phyloP scores from a whole-genome alignment of 2,113 vertebrate species.

The Elanoides forficatus region DNA sequence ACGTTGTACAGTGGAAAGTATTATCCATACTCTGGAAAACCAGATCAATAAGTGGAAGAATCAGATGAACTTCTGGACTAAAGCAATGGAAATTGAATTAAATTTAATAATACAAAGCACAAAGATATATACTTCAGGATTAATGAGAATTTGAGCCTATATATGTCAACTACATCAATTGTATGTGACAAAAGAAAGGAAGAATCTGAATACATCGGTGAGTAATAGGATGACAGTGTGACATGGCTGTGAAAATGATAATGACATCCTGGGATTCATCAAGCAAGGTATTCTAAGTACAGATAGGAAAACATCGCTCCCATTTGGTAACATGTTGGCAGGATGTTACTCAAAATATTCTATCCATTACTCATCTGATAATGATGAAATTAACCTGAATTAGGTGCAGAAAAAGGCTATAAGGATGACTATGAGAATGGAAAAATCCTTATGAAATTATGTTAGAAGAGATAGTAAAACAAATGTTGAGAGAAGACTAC shows the following conservation, averaged over 20 bases:
- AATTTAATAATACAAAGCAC: not conserved
- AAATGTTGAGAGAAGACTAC: not conserved
- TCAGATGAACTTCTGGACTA: not conserved
- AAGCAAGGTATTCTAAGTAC: not conserved
- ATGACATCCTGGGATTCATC: not conserved
- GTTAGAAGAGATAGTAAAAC: not conserved
- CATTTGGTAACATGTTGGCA: not conserved
- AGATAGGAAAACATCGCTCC: not conserved
- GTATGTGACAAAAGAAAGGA: not conserved
- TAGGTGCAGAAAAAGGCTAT: not conserved
- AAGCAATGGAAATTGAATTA: not conserved
- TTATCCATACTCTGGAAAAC: not conserved
- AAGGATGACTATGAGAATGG: not conserved
- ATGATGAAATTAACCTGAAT: not conserved
- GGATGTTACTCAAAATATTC: not conserved
- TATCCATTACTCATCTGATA: not conserved
- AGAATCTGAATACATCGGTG: not conserved
- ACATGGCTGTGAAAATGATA: not conserved
- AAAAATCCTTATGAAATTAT: not conserved
- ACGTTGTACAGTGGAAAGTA: not conserved
- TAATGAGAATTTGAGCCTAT: not conserved
- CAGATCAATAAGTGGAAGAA: not conserved
- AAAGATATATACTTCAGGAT: not conserved
- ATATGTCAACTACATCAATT: not conserved
- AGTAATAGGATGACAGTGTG: not conserved